Percentiles rank a stretch among this genome's conserved stretches.
These are phyloP conservation scores for Antrozous pallidus DNA, from an alignment of 2,797 vertebrate species.

Conservation along the genomic window DNA sequence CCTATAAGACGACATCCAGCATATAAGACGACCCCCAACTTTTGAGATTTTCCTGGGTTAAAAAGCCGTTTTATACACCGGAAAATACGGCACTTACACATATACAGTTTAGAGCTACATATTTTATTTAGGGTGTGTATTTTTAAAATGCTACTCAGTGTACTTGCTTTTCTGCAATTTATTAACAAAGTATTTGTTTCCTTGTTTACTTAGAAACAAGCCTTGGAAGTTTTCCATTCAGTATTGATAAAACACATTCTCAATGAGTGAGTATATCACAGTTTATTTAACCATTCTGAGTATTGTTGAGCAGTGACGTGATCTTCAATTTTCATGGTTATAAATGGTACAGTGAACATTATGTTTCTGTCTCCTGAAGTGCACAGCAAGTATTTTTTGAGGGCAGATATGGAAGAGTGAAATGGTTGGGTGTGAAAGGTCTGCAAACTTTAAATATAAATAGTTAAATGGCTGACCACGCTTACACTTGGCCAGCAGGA, in stretches of 20 bases:
- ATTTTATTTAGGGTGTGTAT: not conserved
- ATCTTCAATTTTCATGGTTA: not conserved
- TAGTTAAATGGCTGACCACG: not conserved
- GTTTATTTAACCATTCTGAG: not conserved
- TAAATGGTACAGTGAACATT: not conserved
- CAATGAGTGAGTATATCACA: not conserved
- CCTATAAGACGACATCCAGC: no score
- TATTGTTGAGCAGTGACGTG: not conserved
- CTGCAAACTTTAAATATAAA: not conserved
- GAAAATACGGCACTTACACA: no score
- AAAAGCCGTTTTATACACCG: no score
- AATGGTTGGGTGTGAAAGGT: not conserved
- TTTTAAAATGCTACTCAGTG: not conserved
- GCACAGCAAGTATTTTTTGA: not conserved
- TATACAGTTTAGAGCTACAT: not conserved
- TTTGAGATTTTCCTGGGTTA: no score
- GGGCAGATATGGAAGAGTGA: not conserved
- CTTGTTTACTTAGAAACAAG: not conserved
- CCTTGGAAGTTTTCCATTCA: not conserved
- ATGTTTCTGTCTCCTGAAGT: not conserved
- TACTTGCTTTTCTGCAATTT: not conserved
- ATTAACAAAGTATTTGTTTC: not conserved
- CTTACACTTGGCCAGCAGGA: not conserved
- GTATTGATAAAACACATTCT: not conserved
- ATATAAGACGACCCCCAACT: no score